Evolutionary conservation across 2,113 vertebrate species (phyloP).

Genomic region (Peromyscus polionotus): DNA sequence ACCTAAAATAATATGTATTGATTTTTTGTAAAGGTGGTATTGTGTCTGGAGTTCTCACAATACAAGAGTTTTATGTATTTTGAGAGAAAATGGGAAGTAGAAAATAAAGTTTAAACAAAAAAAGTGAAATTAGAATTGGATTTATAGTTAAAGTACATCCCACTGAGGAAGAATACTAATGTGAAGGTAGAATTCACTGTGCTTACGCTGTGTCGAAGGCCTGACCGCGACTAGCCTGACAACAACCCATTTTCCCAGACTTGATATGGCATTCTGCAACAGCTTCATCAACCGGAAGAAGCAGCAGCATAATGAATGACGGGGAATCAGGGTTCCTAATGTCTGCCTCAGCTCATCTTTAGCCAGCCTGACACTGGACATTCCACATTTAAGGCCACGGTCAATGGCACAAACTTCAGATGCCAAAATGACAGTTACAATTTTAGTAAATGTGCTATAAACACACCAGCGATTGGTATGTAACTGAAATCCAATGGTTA

Average conservation of each 20-base stretch:
- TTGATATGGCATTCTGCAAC: background rate
- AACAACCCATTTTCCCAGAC: conserved; percentile 13
- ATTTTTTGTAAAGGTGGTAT: background rate
- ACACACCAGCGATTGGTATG: background rate
- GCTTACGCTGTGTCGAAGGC: background rate
- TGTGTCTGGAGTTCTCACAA: background rate
- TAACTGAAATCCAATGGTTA: conserved; percentile 58
- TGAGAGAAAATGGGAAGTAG: background rate
- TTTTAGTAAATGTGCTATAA: conserved; percentile 62
- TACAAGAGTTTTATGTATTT: background rate
- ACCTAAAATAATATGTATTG: background rate
- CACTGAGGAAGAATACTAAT: background rate
- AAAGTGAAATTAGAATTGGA: background rate
- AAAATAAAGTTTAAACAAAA: background rate
- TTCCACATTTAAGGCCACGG: conserved; percentile 63
- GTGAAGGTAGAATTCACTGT: background rate
- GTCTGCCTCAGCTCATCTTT: conserved; percentile 33
- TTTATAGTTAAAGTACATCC: background rate
- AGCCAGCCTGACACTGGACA: conserved; percentile 24
- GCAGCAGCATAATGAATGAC: conserved; percentile 6
- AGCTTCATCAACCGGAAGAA: conserved; percentile 40
- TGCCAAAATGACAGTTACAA: conserved; percentile 54
- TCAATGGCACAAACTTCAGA: conserved; percentile 44
- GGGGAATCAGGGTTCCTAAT: conserved; percentile 57
- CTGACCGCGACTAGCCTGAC: background rate